Conservation (phyloP, 2,113 vertebrate species). For the Coturnix japonica region DNA sequence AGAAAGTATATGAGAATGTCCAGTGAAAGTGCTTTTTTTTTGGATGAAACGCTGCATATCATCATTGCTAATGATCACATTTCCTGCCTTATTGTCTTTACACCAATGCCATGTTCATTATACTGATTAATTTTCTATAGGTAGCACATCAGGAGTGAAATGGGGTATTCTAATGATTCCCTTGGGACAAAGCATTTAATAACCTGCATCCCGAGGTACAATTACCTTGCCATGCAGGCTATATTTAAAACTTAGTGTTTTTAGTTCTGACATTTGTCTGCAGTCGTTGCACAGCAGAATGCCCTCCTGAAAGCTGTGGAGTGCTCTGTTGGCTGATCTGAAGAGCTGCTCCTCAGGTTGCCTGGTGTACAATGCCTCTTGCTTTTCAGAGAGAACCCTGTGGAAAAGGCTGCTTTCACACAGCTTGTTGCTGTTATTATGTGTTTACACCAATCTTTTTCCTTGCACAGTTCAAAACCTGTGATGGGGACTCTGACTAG, state of each 20-base stretch:
- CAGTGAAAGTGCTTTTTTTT: background rate
- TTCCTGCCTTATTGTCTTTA: background rate
- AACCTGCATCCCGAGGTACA: background rate
- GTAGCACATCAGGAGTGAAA: background rate
- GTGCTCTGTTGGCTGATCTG: background rate
- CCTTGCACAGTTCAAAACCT: background rate
- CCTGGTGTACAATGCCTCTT: background rate
- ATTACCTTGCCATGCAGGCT: background rate
- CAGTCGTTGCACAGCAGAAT: background rate
- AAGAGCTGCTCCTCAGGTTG: background rate
- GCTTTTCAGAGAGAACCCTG: background rate
- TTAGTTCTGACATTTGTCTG: background rate
- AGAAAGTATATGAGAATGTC: background rate
- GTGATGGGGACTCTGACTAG: background rate
- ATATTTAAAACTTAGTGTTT: background rate
- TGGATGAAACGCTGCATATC: background rate
- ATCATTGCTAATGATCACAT: no score
- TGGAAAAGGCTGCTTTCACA: background rate
- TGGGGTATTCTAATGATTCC: background rate
- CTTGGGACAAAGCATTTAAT: background rate
- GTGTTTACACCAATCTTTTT: background rate
- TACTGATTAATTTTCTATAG: background rate
- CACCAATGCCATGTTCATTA: background rate
- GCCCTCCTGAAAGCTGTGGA: background rate
- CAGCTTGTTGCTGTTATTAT: background rate